These are phyloP conservation scores for Phania funesta DNA, from an alignment of 2,888 invertebrate species.

Conservation along the genomic window DNA sequence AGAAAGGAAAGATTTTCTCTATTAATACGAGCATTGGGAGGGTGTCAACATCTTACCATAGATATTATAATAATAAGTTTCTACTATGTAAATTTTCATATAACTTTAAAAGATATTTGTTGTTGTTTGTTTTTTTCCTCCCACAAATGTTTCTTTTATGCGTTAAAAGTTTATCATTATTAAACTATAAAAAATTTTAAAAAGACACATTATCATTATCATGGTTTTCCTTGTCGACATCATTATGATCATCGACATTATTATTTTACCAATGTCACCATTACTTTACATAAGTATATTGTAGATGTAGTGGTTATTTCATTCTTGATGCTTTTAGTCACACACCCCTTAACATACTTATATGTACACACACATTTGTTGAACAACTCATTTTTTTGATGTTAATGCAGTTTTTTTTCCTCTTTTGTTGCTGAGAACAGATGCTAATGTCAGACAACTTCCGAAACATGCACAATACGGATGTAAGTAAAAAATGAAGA, in stretches of 20 bases:
- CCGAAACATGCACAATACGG: conserved; percentile 19
- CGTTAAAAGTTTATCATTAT: neutral
- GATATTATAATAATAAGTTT: too few species aligned
- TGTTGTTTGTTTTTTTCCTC: too few species aligned
- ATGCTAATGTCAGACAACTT: conserved; percentile 61
- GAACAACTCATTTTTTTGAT: conserved; percentile 29
- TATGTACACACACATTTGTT: neutral
- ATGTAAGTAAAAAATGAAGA: conserved; percentile 1
- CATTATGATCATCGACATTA: neutral
- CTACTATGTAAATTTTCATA: too few species aligned
- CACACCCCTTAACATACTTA: conserved; percentile 9
- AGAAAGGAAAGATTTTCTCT: too few species aligned
- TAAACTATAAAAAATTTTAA: neutral
- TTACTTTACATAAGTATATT: conserved; percentile 25
- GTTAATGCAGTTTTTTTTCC: neutral
- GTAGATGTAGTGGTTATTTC: neutral
- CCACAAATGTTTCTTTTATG: neutral
- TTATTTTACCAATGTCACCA: conserved; percentile 20
- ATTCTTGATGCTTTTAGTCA: neutral
- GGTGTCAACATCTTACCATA: too few species aligned
- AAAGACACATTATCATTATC: conserved; percentile 8
- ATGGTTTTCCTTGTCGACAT: conserved; percentile 1
- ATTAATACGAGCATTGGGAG: too few species aligned
- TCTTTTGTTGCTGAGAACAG: conserved; percentile 34
- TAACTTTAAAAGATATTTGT: too few species aligned